Conservation (phyloP, 64 coral and sea anemone species). For the Stichodactyla helianthus region DNA sequence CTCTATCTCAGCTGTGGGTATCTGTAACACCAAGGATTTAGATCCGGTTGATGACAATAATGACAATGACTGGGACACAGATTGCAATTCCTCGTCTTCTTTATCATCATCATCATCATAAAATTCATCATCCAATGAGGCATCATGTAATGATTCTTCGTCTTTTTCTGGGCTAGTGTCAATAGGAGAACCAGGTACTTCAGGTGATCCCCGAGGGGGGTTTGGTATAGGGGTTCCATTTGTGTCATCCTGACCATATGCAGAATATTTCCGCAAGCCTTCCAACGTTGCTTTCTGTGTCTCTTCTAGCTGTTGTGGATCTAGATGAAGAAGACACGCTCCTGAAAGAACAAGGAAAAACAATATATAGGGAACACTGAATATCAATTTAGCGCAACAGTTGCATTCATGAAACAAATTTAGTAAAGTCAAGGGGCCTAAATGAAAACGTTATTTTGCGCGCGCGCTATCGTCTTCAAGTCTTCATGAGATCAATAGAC, state of each 20-base stretch:
- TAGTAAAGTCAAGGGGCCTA: too few species aligned
- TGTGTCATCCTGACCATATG: conserved; percentile 34
- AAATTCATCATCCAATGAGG: neutral
- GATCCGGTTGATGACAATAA: conserved; percentile 26
- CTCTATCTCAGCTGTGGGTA: conserved; percentile 19
- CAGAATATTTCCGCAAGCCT: conserved; percentile 50
- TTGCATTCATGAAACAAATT: too few species aligned
- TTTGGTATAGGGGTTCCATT: conserved; percentile 1
- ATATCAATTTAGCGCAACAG: too few species aligned
- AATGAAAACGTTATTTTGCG: too few species aligned
- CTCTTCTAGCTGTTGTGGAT: conserved; percentile 15
- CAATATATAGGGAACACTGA: too few species aligned
- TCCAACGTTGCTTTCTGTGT: neutral
- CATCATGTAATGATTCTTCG: neutral
- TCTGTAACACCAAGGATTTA: conserved; percentile 37
- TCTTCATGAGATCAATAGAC: too few species aligned
- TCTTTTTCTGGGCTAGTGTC: neutral
- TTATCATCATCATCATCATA: conserved; percentile 19
- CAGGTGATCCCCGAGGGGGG: conserved; percentile 41
- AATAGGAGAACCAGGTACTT: conserved; percentile 8
- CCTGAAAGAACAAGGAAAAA: neutral
- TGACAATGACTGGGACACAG: neutral
- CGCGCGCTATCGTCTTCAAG: too few species aligned
- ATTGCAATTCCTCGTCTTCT: neutral
- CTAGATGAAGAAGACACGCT: conserved; percentile 29